Evolutionary conservation across 2,888 invertebrate genomes (phyloP).

Genomic region (Ectemnius lituratus): DNA sequence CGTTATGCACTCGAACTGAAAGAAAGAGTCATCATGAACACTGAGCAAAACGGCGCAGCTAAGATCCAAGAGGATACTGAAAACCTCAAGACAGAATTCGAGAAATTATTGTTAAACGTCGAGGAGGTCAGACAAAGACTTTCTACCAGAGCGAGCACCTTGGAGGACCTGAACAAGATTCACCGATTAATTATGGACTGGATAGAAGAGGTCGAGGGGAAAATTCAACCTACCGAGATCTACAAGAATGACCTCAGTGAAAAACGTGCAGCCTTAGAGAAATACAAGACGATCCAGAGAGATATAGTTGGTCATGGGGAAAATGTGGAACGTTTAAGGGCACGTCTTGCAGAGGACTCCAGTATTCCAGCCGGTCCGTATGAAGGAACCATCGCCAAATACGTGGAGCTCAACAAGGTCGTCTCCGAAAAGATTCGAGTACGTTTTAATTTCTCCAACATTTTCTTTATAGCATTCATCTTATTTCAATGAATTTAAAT

Average conservation of each 20-base stretch:
- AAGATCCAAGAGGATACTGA: slow-evolving; percentile 96
- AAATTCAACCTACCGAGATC: slow-evolving; percentile 86
- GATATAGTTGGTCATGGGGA: slow-evolving; percentile 91
- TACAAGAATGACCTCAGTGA: slow-evolving; percentile 92
- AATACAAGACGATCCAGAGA: slow-evolving; percentile 89
- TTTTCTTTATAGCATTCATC: background rate
- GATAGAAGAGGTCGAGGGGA: slow-evolving; percentile 92
- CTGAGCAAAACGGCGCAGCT: slow-evolving; percentile 91
- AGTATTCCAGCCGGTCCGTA: slow-evolving; percentile 85
- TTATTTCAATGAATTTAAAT: background rate
- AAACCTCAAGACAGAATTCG: slow-evolving; percentile 92
- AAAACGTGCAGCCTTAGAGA: slow-evolving; percentile 93
- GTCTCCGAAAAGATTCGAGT: slow-evolving; percentile 84
- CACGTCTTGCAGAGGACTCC: slow-evolving; percentile 85
- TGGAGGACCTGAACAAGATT: slow-evolving; percentile 92
- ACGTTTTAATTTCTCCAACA: slow-evolving; percentile 68
- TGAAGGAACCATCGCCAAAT: slow-evolving; percentile 85
- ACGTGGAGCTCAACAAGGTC: slow-evolving; percentile 84
- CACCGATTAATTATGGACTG: slow-evolving; percentile 91
- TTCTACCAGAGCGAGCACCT: slow-evolving; percentile 85
- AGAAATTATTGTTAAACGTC: slow-evolving; percentile 89
- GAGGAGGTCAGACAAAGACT: slow-evolving; percentile 88
- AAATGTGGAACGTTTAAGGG: slow-evolving; percentile 87
- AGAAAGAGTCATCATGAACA: slow-evolving; percentile 95
- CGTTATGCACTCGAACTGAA: slow-evolving; percentile 93